Conservation (phyloP, 1,140 invertebrate species). For the Plodia interpunctella region DNA sequence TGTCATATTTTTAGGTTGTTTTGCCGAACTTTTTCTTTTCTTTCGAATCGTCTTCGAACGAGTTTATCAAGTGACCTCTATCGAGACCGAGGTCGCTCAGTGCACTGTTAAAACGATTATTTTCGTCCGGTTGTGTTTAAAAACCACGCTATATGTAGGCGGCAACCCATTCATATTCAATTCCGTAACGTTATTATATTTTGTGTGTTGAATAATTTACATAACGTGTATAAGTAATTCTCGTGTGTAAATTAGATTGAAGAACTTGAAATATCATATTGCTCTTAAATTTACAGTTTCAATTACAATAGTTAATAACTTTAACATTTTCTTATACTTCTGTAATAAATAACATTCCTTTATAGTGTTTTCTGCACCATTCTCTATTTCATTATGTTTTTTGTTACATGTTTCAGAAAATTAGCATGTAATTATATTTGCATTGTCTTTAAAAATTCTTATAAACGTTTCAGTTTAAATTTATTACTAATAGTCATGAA, state of each 20-base stretch:
- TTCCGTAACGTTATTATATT: slow-evolving; percentile 9
- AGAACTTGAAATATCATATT: too few species aligned
- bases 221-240: background rate
- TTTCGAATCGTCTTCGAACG: background rate
- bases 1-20: background rate
- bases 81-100: slow-evolving; percentile 31
- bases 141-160: slow-evolving; percentile 28
- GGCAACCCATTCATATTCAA: slow-evolving; percentile 12
- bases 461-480: too few species aligned
- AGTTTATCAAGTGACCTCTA: slow-evolving; percentile 30
- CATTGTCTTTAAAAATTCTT: too few species aligned
- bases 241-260: background rate
- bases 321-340: too few species aligned
- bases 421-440: too few species aligned
- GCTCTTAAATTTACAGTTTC: too few species aligned
- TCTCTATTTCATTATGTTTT: too few species aligned
- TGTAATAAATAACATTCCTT: too few species aligned
- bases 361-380: too few species aligned
- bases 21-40: slow-evolving; percentile 2
- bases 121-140: slow-evolving; percentile 42
- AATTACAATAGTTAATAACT: too few species aligned
- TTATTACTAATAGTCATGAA: too few species aligned
- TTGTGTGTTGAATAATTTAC: slow-evolving; percentile 12
- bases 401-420: too few species aligned
- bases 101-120: slow-evolving; percentile 63